Evolutionary conservation across 2,888 invertebrate species (phyloP).

Genomic region (Parelbella ahira): DNA sequence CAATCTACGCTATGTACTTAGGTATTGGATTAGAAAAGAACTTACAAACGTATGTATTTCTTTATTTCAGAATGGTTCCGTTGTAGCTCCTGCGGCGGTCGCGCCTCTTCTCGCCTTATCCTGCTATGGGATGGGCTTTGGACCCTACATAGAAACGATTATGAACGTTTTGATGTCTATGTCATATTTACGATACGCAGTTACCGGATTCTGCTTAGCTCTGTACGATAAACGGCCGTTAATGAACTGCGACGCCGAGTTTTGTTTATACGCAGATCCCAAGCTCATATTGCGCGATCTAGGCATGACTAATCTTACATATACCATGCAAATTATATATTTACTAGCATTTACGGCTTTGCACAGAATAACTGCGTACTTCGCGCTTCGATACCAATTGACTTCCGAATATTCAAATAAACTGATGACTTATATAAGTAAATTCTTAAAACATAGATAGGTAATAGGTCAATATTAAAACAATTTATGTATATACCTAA

Average conservation of each 20-base stretch:
- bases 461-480: no score
- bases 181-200: conserved; percentile 84
- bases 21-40: no score
- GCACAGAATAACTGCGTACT: conserved; percentile 76
- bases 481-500: no score
- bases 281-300: conserved; percentile 82
- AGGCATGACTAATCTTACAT: conserved; percentile 78
- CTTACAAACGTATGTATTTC: conserved; percentile 1
- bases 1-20: no score
- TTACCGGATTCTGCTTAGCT: conserved; percentile 81
- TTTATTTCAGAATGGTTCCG: conserved; percentile 80
- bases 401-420: conserved; percentile 78
- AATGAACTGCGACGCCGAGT: conserved; percentile 81
- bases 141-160: conserved; percentile 67
- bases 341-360: conserved; percentile 79
- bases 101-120: conserved; percentile 80
- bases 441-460: conserved; percentile 75
- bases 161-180: conserved; percentile 79
- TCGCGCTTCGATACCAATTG: conserved; percentile 79
- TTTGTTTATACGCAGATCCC: conserved; percentile 81
- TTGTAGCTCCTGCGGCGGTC: conserved; percentile 78
- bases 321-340: conserved; percentile 77
- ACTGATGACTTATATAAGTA: conserved; percentile 76
- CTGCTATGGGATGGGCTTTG: conserved; percentile 84
- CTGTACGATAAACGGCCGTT: conserved; percentile 81